Base-by-base conservation (phyloP, 2,888 invertebrate genomes). In the Pyralis farinalis region DNA sequence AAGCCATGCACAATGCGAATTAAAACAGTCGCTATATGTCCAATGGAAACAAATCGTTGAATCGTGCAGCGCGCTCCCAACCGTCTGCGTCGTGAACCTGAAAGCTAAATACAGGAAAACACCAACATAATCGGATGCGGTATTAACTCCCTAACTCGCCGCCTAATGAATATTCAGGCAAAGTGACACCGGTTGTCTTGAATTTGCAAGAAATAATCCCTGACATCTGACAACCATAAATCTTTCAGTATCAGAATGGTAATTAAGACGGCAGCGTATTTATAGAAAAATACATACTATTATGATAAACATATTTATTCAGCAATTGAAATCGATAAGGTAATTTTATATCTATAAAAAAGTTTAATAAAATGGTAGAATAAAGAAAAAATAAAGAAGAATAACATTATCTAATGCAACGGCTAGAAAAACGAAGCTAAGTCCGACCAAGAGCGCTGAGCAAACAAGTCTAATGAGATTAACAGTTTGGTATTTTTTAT, bases 161-260 rank as follows among this genome's bases (percentile, higher is more conserved):
- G 58, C 52, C 61, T 75, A 63, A 76, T 83, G 79, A 83, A 83
- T 84, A 83, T 84, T 80, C 82, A 81, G 53, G 54, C 55, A 46
- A 63, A 68, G 64, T 68, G 72, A 75, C 76, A 76, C 70, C 70
- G 62, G 65, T 71, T 70, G 71, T 76, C 68, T 68, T 61, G 64
- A 76, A 75, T 75, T 74, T 68, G 74, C 73, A 68, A 74, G 75
- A 77, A 77, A 76, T 76, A 78, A 76, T 73, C 70, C 60, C 47
- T 51, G 54, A 59, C 65, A 63, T 63, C 64, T 52, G 63, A 62
- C 63, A 52, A 52, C 57, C 51, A 69, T 76, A 74, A 78, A 76
- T 80, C 71, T 72, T 72, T 62, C 42, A 63, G 58, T 53, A 58
- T 58, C 55, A 49, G 53, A 62, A 52, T 49, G 46, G 42, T 50